A percentile compares a stretch with the other conserved stretches of the same genome.
Evolutionary conservation across 2,888 invertebrate species (phyloP).

Genomic region (Belgica antarctica): DNA sequence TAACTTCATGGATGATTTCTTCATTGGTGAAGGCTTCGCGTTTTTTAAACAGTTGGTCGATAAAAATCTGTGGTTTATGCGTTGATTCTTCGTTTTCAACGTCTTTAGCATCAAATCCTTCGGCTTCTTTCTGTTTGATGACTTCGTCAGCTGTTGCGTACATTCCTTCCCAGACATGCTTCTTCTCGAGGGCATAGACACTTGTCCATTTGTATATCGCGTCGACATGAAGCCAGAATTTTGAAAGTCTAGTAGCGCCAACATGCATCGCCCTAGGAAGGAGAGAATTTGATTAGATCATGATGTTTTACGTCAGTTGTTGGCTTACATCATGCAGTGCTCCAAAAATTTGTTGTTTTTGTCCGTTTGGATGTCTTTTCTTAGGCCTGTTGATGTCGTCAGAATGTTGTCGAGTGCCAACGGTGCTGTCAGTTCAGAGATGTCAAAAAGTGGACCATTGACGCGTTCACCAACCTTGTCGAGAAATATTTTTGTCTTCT

Average conservation of each 20-base stretch:
- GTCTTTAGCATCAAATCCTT: no score
- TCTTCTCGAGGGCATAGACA: background rate
- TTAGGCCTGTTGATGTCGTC: background rate
- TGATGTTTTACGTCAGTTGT: background rate
- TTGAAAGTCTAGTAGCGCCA: background rate
- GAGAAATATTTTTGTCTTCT: background rate
- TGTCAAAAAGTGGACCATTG: background rate
- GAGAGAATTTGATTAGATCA: background rate
- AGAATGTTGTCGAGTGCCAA: background rate
- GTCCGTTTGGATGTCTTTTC: background rate
- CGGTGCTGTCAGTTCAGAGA: background rate
- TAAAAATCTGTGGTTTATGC: slow-evolving; percentile 6
- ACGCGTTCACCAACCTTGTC: background rate
- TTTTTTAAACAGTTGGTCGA: slow-evolving; percentile 20
- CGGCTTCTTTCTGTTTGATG: no score
- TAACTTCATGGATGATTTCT: background rate
- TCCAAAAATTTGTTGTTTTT: background rate
- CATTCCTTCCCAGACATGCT: background rate
- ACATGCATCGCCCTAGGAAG: background rate
- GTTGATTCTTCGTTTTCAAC: no score
- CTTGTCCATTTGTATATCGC: background rate
- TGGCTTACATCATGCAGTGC: background rate
- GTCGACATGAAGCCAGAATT: background rate
- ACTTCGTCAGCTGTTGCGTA: no score
- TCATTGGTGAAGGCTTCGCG: background rate